Base-by-base conservation (phyloP, 2,113 vertebrate genomes). In the Gobius niger region DNA sequence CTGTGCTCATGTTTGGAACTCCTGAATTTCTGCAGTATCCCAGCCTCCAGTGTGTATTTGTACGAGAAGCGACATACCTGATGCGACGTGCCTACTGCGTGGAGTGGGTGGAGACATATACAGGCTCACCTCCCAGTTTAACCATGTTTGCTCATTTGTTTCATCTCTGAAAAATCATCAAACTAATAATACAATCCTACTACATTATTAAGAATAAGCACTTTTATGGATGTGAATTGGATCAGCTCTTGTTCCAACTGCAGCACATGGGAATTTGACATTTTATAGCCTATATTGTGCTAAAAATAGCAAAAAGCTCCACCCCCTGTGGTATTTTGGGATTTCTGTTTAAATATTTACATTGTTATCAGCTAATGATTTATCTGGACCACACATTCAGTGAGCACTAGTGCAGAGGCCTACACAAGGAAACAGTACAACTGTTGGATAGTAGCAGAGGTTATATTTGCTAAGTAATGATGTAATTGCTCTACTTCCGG, bases 231-330 rank as follows among this genome's bases (percentile, higher is more conserved):
- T n/a, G 57, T 42, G 14, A 40, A 41, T 15, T 54, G 52, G 34
- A 15, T n/a, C 14, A n/a, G 40, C 7, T 40, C 11, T 42, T 9
- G 14, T 40, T 41, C 14, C 57, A 62, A 13, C 34, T 57, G 19
- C 9, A 52, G 16, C 5, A 0, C 7, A 42, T 44, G 6, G 14
- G 64, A 65, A 7, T 24, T 7, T 6, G 0, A 52, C 15, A 2
- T 67, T 83, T 76, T 72, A 78, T 67, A 56, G 1, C 44, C 41
- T 34, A 4, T 34, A 34, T 34, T 13, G 12, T 41, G 13, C 65
- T 76, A 77, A 69, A 85, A 78, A 70, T 73, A 78, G 3, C 1
- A 7, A 6, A 0, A n/a, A 60, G 61, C 65, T 74, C 69, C 75
- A 18, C 80, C 72, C 16, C 34, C 2, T 47, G 54, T 69, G 74